These are phyloP conservation scores for Myotis brandtii DNA, from an alignment of 2,113 vertebrate species.

Conservation along the genomic window DNA sequence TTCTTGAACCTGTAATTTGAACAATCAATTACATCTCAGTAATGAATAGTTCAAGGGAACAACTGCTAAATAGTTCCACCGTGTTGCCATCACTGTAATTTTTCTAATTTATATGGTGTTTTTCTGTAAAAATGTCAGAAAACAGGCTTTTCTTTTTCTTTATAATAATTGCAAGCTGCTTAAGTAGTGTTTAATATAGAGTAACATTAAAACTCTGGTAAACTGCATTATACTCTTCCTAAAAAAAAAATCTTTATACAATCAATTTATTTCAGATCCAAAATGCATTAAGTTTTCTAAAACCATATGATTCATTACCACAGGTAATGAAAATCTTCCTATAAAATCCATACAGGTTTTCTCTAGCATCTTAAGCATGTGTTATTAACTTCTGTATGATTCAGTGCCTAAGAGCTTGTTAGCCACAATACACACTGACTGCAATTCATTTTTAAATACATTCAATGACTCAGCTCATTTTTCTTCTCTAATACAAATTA, in stretches of 20 bases:
- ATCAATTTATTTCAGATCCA: constrained; percentile 22
- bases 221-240: neutral
- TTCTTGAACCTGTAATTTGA: constrained; percentile 24
- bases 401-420: constrained; percentile 27
- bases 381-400: constrained; percentile 31
- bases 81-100: neutral
- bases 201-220: neutral
- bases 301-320: constrained; percentile 6
- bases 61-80: neutral
- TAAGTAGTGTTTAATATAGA: neutral
- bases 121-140: neutral
- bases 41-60: constrained; percentile 16
- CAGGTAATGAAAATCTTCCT: neutral
- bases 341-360: neutral
- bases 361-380: neutral
- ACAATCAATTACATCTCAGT: neutral
- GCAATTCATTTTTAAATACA: constrained; percentile 56
- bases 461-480: constrained; percentile 41
- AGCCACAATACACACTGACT: constrained; percentile 3
- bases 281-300: neutral
- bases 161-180: neutral
- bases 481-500: constrained; percentile 67
- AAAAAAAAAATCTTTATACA: neutral
- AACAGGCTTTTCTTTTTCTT: neutral
- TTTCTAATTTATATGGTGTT: neutral